Percentiles rank a stretch among this genome's conserved stretches.
Evolutionary conservation across 2,888 invertebrate species (phyloP).

Genomic region (Aleiodes testaceus): DNA sequence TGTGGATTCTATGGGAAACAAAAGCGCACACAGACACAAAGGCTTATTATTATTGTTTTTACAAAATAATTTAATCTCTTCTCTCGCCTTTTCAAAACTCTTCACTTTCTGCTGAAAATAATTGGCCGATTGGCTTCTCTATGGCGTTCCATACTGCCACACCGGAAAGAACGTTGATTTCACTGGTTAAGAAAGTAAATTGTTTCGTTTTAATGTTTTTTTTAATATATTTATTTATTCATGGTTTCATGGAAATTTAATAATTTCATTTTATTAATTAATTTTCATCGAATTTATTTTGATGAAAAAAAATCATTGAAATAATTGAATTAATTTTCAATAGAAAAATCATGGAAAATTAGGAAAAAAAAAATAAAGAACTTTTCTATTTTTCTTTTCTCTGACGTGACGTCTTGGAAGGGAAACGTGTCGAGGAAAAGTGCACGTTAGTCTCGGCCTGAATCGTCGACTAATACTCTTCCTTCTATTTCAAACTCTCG

Average conservation of each 20-base stretch:
- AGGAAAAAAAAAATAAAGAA: constrained; percentile 15
- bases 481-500: constrained; percentile 39
- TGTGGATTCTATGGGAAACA: constrained; percentile 2
- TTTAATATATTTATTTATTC: constrained; percentile 7
- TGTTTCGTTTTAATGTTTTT: constrained; percentile 32
- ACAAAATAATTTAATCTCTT: constrained; percentile 20
- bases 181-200: constrained; percentile 46
- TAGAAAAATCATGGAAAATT: not conserved
- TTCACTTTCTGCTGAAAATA: constrained; percentile 46
- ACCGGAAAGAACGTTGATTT: constrained; percentile 44
- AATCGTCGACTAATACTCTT: constrained; percentile 69
- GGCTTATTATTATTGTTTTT: constrained; percentile 25
- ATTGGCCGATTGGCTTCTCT: constrained; percentile 44
- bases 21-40: constrained; percentile 28
- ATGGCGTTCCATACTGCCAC: constrained; percentile 24
- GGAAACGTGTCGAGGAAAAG: constrained; percentile 71
- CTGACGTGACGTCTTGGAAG: constrained; percentile 48
- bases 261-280: constrained; percentile 13
- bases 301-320: no score
- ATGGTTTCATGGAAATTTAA: not conserved
- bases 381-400: constrained; percentile 46
- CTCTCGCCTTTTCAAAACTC: constrained; percentile 29
- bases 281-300: constrained; percentile 17
- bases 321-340: not conserved
- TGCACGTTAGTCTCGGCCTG: constrained; percentile 73